phyloP scores from a whole-genome alignment of 2,797 vertebrate genomes.

The Pangasius macronema region DNA sequence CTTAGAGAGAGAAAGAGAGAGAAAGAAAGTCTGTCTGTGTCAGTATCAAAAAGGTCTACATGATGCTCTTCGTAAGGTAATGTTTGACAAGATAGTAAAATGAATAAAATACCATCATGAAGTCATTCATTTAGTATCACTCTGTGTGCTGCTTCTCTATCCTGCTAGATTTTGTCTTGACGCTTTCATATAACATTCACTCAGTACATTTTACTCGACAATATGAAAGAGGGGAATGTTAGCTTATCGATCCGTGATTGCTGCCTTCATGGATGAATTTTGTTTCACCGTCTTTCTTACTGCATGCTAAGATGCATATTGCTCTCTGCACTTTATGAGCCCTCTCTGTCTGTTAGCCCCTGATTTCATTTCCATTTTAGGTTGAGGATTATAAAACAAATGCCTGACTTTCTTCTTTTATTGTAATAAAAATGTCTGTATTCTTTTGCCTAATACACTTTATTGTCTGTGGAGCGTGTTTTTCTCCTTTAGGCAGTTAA shows the following conservation, averaged over 20 bases:
- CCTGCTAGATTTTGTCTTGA: not conserved
- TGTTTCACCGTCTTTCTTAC: not conserved
- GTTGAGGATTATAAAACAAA: constrained; percentile 54
- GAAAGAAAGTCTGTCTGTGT: too few relatives aligned
- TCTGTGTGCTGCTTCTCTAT: not conserved
- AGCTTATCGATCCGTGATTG: not conserved
- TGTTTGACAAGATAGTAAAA: constrained; percentile 47
- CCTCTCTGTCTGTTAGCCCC: not conserved
- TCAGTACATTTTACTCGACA: not conserved
- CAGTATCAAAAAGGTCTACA: too few relatives aligned
- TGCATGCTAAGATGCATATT: not conserved
- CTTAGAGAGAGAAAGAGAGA: too few relatives aligned
- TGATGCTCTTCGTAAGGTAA: too few relatives aligned
- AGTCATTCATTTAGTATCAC: not conserved
- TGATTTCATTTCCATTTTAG: constrained; percentile 45
- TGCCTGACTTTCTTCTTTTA: constrained; percentile 53
- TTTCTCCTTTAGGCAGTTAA: constrained; percentile 47
- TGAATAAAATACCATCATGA: constrained; percentile 24
- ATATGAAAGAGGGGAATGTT: too few relatives aligned
- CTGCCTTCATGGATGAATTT: not conserved
- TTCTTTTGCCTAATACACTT: constrained; percentile 33
- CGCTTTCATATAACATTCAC: constrained; percentile 21
- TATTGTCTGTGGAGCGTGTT: constrained; percentile 52
- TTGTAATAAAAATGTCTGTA: constrained; percentile 48
- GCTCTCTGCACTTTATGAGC: not conserved